These are phyloP conservation scores for Drosophila acutilabella DNA, from an alignment of 2,888 invertebrate species.

Conservation along the genomic window DNA sequence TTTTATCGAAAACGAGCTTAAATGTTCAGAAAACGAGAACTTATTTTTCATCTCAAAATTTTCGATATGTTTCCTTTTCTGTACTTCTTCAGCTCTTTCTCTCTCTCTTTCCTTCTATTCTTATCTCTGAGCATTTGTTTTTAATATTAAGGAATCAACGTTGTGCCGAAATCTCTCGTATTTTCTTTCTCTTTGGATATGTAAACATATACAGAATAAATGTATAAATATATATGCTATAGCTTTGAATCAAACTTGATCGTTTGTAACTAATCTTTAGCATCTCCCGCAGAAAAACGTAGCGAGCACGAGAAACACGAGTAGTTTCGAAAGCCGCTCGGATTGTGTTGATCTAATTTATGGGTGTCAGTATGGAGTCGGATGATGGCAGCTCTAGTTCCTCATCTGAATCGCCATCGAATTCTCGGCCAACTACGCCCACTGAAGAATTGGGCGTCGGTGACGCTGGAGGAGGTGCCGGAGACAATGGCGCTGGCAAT, in stretches of 20 bases:
- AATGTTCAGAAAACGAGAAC: not conserved
- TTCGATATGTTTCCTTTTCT: not conserved
- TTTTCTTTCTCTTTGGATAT: slow-evolving; percentile 18
- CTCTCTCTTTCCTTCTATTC: not conserved
- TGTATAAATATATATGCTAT: not conserved
- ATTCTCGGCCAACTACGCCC: slow-evolving; percentile 77
- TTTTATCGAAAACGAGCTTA: not conserved
- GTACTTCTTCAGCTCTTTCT: not conserved
- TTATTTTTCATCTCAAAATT: not conserved
- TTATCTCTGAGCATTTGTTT: not conserved
- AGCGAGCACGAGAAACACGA: slow-evolving; percentile 2
- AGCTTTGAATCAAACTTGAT: not conserved
- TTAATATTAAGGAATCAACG: slow-evolving; percentile 26
- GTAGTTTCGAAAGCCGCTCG: slow-evolving; percentile 1
- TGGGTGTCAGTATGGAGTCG: slow-evolving; percentile 74
- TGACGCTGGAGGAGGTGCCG: not conserved
- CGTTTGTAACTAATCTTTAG: slow-evolving; percentile 32
- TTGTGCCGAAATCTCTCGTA: slow-evolving; percentile 16
- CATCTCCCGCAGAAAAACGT: slow-evolving; percentile 43
- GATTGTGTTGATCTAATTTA: slow-evolving; percentile 9
- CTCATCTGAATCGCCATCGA: slow-evolving; percentile 85
- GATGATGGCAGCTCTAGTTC: slow-evolving; percentile 84
- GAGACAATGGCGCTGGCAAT: not conserved
- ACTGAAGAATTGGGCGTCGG: slow-evolving; percentile 52
- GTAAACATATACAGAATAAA: slow-evolving; percentile 11